These are phyloP conservation scores for Baronia brevicornis DNA, from an alignment of 2,888 invertebrate genomes.

Conservation along the genomic window DNA sequence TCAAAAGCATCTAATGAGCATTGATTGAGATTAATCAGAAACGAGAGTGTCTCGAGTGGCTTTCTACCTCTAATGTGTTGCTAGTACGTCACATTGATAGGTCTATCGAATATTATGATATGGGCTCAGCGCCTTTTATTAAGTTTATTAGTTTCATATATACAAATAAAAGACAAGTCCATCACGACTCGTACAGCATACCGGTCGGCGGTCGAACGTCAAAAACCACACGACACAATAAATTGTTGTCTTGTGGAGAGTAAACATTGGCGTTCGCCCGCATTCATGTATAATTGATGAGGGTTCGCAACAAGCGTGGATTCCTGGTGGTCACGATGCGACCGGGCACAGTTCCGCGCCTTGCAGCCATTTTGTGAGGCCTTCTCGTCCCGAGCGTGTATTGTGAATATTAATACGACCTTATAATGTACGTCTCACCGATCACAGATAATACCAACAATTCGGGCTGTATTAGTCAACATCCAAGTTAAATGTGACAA, in stretches of 20 bases:
- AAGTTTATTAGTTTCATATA: constrained; percentile 10
- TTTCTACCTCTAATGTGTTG: too few species aligned
- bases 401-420: constrained; percentile 61
- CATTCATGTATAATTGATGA: constrained; percentile 75
- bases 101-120: too few species aligned
- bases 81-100: too few species aligned
- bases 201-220: constrained; percentile 60
- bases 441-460: constrained; percentile 1
- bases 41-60: too few species aligned
- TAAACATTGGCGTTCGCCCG: constrained; percentile 69
- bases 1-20: too few species aligned
- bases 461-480: too few species aligned
- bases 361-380: constrained; percentile 72
- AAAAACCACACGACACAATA: constrained; percentile 71
- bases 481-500: too few species aligned
- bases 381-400: constrained; percentile 52
- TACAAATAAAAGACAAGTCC: constrained; percentile 31
- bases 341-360: constrained; percentile 57
- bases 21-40: too few species aligned
- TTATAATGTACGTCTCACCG: constrained; percentile 39
- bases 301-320: constrained; percentile 64
- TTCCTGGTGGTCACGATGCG: constrained; percentile 70
- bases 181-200: constrained; percentile 40
- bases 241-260: constrained; percentile 70
- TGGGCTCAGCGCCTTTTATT: too few species aligned